phyloP scores from a whole-genome alignment of 2,888 invertebrate species.

The Galerucella calmariensis region DNA sequence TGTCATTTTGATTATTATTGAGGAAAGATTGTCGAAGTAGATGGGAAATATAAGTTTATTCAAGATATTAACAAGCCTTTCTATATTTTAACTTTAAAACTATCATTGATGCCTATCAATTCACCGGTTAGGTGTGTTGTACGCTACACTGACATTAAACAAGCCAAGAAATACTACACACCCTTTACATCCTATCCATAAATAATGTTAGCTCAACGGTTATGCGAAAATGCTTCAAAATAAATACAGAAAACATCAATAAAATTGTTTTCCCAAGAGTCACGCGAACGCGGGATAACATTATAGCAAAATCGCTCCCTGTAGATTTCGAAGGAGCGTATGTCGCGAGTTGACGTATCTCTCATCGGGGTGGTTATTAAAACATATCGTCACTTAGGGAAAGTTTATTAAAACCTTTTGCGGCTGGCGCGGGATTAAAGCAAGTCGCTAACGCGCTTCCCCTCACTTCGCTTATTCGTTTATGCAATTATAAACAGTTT shows the following conservation, averaged over 20 bases:
- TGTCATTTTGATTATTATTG: no score
- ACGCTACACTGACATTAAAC: no score
- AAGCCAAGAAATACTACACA: neutral
- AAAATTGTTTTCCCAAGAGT: conserved; percentile 21
- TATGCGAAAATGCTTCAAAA: conserved; percentile 11
- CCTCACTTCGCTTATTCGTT: conserved; percentile 11
- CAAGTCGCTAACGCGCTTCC: conserved; percentile 21
- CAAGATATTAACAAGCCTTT: no score
- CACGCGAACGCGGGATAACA: neutral
- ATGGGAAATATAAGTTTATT: no score
- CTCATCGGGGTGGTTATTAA: conserved; percentile 46
- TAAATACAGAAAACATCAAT: conserved; percentile 19
- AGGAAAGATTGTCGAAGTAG: no score
- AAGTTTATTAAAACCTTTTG: conserved; percentile 43
- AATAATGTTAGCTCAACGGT: conserved; percentile 1
- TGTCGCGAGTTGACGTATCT: conserved; percentile 9
- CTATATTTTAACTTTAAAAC: no score
- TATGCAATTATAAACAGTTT: conserved; percentile 41
- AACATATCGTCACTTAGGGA: conserved; percentile 45
- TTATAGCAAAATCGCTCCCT: conserved; percentile 38
- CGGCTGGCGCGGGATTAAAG: conserved; percentile 44
- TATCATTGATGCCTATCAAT: no score
- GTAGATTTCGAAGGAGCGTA: conserved; percentile 28
- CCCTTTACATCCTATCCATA: neutral
- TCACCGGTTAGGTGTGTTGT: no score